phyloP scores from a whole-genome alignment of 2,113 vertebrate genomes.

The Macquaria ambigua region DNA sequence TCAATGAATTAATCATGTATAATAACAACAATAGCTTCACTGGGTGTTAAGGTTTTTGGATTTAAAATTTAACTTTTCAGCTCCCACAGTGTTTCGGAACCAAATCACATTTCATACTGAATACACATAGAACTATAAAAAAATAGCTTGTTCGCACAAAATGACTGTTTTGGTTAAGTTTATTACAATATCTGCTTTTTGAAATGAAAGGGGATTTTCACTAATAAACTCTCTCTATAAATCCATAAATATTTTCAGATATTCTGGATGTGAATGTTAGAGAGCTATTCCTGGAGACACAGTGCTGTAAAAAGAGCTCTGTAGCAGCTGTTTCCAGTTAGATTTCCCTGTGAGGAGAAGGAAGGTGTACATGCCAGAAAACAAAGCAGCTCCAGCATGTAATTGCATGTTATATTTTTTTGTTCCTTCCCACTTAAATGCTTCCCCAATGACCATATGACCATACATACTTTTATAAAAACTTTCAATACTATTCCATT shows the following conservation, averaged over 20 bases:
- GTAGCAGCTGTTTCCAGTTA: slow-evolving; percentile 61
- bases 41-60: background rate
- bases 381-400: slow-evolving; percentile 47
- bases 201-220: background rate
- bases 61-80: too few relatives aligned
- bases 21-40: too few relatives aligned
- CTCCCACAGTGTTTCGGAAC: background rate
- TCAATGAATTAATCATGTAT: too few relatives aligned
- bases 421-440: slow-evolving; percentile 15
- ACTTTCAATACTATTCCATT: background rate
- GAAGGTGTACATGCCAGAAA: slow-evolving; percentile 36
- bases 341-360: slow-evolving; percentile 37
- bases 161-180: background rate
- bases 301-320: background rate
- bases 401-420: slow-evolving; percentile 47
- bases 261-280: background rate
- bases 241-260: background rate
- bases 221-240: background rate
- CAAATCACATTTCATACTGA: background rate
- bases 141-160: background rate
- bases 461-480: background rate
- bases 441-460: background rate
- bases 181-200: background rate
- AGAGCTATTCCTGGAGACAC: background rate
- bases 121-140: background rate